These are phyloP conservation scores for Perizoma affinitatum DNA, from an alignment of 2,888 invertebrate species.

Conservation along the genomic window DNA sequence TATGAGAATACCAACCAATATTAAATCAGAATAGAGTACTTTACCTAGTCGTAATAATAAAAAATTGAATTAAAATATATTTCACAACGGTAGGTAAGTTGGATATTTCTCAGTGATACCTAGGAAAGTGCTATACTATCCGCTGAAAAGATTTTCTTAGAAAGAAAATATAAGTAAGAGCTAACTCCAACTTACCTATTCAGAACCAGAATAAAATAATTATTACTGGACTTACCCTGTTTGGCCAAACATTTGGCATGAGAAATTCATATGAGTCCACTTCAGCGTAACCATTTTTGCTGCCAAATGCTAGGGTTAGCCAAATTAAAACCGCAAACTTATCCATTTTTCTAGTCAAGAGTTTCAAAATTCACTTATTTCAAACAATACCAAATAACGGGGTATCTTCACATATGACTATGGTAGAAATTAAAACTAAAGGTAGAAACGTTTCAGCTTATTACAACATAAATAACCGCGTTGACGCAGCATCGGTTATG, in stretches of 20 bases:
- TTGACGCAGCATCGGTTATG: slow-evolving; percentile 40
- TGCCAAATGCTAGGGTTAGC: slow-evolving; percentile 44
- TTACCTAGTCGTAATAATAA: too few species aligned
- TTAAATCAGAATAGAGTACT: too few species aligned
- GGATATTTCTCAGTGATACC: too few species aligned
- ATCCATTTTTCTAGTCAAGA: slow-evolving; percentile 44
- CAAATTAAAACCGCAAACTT: slow-evolving; percentile 46
- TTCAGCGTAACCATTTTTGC: slow-evolving; percentile 54
- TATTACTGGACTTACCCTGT: slow-evolving; percentile 85
- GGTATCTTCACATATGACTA: not conserved
- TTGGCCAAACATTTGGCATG: slow-evolving; percentile 93
- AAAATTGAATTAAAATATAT: too few species aligned
- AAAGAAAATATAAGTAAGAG: too few species aligned
- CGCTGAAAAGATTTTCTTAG: too few species aligned
- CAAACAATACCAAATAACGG: not conserved
- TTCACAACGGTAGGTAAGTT: too few species aligned
- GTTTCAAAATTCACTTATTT: slow-evolving; percentile 8
- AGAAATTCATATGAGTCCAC: slow-evolving; percentile 86
- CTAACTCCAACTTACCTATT: not conserved
- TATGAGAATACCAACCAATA: too few species aligned
- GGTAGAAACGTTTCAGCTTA: not conserved
- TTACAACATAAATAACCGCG: slow-evolving; percentile 20
- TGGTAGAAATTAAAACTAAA: not conserved
- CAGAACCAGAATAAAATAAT: too few species aligned
- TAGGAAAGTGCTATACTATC: too few species aligned